Evolutionary conservation across 2,888 invertebrate species (phyloP).

Genomic region (Stenotaenia linearis): DNA sequence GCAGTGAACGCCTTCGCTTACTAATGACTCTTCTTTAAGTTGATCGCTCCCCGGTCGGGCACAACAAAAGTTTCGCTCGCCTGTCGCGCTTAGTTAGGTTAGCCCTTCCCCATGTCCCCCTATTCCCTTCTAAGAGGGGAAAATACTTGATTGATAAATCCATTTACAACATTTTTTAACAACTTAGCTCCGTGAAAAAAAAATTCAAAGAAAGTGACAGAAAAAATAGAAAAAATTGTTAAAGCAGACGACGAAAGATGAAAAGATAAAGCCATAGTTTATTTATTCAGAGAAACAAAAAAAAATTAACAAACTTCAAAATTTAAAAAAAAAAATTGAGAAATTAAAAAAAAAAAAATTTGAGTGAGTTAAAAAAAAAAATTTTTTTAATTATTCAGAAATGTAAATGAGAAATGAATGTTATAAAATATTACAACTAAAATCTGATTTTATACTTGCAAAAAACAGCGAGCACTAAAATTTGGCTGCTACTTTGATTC

Average conservation of each 20-base stretch:
- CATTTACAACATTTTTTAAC: not conserved
- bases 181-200: not conserved
- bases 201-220: not conserved
- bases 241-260: slow-evolving; percentile 24
- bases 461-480: not conserved
- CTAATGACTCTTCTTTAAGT: slow-evolving; percentile 12
- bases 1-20: not conserved
- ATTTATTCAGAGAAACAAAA: too few relatives aligned
- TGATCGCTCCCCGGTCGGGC: slow-evolving; percentile 14
- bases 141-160: not conserved
- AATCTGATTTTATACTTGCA: not conserved
- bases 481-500: not conserved
- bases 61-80: slow-evolving; percentile 17
- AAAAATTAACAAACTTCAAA: too few relatives aligned
- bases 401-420: not conserved
- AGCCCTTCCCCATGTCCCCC: not conserved
- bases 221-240: not conserved
- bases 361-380: not conserved
- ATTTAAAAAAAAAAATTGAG: too few relatives aligned
- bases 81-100: not conserved
- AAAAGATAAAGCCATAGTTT: too few relatives aligned
- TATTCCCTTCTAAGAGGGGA: not conserved
- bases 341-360: too few relatives aligned
- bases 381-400: not conserved
- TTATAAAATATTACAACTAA: not conserved